Evolutionary conservation across 2,888 invertebrate genomes (phyloP), one percentile per base, ranked within the genome.

Genomic region (Perdita meconis): DNA sequence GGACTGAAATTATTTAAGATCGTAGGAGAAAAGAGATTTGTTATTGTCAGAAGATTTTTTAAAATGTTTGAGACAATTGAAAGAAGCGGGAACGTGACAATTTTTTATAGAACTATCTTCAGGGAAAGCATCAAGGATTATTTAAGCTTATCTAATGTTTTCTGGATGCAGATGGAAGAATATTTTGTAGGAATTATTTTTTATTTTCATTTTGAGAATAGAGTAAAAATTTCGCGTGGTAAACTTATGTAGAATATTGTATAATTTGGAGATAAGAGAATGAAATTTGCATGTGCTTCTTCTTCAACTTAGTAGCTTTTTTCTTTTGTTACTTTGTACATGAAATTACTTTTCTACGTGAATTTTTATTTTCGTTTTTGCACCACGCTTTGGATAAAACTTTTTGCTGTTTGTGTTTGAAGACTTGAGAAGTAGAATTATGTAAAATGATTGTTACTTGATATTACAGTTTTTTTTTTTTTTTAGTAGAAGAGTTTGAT

Each of bases 311-410:
- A 26, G 12, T 36, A n/a, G 26, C 10, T 16, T 57, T 16, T 57
- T 8, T 12, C 13, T 36, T n/a, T 47, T n/a, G n/a, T 56, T n/a
- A 16, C 38, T 13, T 10, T 13, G 12, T 44, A 36, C 10, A 0
- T 12, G 5, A 44, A 6, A 24, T 30, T 36, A 10, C 42, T n/a
- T 34, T 64, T 16, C 16, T 38, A 16, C 2, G 19, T 19, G 34
- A 19, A 22, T 13, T 40, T 47, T n/a, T 19, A 24, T 60, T 72
- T 70, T 82, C 51, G 50, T 73, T 81, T 78, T 78, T 79, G 79
- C 81, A 82, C 82, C 79, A 64, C 71, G 82, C 79, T 75, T 82
- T 50, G 61, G 57, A 71, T 24, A 42, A 63, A 36, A 26, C 38
- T 73, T 64, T n/a, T 19, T 22, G 0, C 5, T 44, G 12, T 4